These are phyloP conservation scores for Reticulitermes lucifugus DNA, from an alignment of 2,888 invertebrate species.

Conservation along the genomic window DNA sequence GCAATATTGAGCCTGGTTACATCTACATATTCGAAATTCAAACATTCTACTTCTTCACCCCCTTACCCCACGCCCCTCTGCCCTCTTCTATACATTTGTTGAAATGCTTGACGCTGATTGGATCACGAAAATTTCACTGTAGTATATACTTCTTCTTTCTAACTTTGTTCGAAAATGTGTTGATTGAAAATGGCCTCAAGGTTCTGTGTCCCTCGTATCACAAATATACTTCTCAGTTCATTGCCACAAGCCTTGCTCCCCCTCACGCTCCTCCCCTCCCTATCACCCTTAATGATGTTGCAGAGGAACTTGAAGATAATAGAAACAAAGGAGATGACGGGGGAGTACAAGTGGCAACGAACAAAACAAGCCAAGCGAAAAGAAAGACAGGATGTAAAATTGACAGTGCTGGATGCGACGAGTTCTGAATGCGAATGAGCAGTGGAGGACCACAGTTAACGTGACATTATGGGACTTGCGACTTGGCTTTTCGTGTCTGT, in stretches of 20 bases:
- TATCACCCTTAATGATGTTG: slow-evolving; percentile 28
- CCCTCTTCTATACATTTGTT: not conserved
- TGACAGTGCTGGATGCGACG: slow-evolving; percentile 18
- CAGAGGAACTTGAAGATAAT: slow-evolving; percentile 34
- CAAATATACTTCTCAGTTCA: slow-evolving; percentile 15
- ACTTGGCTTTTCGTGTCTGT: slow-evolving; percentile 19
- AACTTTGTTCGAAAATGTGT: slow-evolving; percentile 33
- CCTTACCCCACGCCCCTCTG: not conserved
- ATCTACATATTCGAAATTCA: slow-evolving; percentile 6
- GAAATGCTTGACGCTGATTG: slow-evolving; percentile 28
- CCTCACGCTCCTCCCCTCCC: not conserved
- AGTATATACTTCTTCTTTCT: slow-evolving; percentile 22
- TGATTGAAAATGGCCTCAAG: slow-evolving; percentile 34
- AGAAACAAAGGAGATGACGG: slow-evolving; percentile 27
- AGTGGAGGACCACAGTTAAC: not conserved
- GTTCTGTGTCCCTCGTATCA: slow-evolving; percentile 21
- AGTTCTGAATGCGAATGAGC: slow-evolving; percentile 20
- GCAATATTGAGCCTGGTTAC: not conserved
- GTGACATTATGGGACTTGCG: slow-evolving; percentile 11
- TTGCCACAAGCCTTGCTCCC: slow-evolving; percentile 9
- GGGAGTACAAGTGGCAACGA: slow-evolving; percentile 23
- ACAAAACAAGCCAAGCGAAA: slow-evolving; percentile 29
- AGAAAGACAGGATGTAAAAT: slow-evolving; percentile 20
- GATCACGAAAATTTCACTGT: slow-evolving; percentile 30
- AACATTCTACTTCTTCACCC: not conserved